phyloP scores from a whole-genome alignment of 2,113 vertebrate species.

The Melanerpes formicivorus region DNA sequence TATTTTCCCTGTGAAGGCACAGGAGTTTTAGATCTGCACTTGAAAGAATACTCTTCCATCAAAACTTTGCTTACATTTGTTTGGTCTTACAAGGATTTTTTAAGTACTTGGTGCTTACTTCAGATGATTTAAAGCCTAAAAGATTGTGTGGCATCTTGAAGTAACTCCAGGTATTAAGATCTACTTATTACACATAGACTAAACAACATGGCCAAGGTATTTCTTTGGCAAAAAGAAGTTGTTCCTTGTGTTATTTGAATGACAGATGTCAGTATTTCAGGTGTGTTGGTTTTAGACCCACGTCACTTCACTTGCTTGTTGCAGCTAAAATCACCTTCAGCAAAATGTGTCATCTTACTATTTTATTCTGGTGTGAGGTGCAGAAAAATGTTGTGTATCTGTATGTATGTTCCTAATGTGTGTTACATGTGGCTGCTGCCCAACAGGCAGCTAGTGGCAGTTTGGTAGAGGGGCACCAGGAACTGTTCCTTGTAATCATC shows the following conservation, averaged over 20 bases:
- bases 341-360: not conserved
- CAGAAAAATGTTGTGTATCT: not conserved
- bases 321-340: not conserved
- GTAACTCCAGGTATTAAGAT: not conserved
- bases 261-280: not conserved
- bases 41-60: not conserved
- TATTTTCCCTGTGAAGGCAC: not conserved
- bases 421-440: not conserved
- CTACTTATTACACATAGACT: not conserved
- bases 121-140: not conserved
- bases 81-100: not conserved
- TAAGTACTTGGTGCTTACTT: not conserved
- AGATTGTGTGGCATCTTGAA: not conserved
- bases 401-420: not conserved
- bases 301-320: not conserved
- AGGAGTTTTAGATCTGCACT: not conserved
- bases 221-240: not conserved
- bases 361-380: not conserved
- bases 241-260: not conserved
- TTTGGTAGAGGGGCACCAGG: not conserved
- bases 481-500: not conserved
- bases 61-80: not conserved
- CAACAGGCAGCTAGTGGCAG: not conserved
- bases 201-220: fast-evolving
- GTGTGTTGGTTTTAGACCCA: fast-evolving